Evolutionary conservation across 2,113 vertebrate species (phyloP), one percentile per base, ranked within the genome.

Genomic region (Ameiurus melas): DNA sequence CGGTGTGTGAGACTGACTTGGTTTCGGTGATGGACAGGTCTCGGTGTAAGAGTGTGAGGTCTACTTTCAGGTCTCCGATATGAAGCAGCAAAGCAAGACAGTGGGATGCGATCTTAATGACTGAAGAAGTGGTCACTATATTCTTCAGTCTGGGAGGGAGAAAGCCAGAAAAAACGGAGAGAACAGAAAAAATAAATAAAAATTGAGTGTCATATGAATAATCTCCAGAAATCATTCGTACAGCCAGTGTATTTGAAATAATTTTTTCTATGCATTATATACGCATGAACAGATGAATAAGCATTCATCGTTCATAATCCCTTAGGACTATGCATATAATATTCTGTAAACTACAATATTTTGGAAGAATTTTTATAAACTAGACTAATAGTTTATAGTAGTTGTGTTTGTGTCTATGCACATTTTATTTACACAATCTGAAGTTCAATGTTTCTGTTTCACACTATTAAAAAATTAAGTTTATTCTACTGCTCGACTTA

Each of bases 31-130:
- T 87, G 30, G 81, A 77, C 43, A 96, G 89, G 91, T 96, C 96
- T 36, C 93, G 92, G 86, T 96, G 94, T 51, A 96, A 90, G 89
- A 95, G 90, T 1, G 95, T 95, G 60, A 96, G 93, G 89, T 96
- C 88, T 60, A 89, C 93, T 0, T 90, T 94, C 94, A 94, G 93
- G 85, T 92, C 71, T 66, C 89, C 90, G 91, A 96, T 89, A 79
- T 96, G 95, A 36, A 96, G 92, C 90, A 95, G 92, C 90, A 96
- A 91, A 39, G 93, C 94, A 75, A 96, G 85, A 78, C 92, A 93
- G 90, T 95, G 90, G 0, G 94, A 89, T 7, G 94, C 94, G 68
- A 96, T 19, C 91, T 96, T 96, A 20, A 91, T 47, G 2, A 81
- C 89, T 94, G 95, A 95, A 10, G 95, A 94, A 9, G 89, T 3